Conservation (phyloP, 2,113 vertebrate species). For the Equus quagga region DNA sequence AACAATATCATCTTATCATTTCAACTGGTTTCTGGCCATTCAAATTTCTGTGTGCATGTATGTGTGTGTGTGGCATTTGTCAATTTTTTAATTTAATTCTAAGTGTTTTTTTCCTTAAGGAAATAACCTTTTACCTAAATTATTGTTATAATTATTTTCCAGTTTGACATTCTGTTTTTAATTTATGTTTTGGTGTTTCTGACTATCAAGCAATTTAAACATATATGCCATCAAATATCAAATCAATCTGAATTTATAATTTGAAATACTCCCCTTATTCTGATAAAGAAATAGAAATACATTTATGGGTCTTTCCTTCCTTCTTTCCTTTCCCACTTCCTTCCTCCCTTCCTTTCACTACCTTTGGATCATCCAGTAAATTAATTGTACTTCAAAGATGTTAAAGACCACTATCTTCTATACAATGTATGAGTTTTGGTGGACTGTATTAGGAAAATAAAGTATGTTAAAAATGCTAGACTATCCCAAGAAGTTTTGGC, state of each 20-base stretch:
- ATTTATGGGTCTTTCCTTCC: not conserved
- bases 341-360: not conserved
- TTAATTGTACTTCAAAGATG: not conserved
- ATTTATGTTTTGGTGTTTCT: not conserved
- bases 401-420: not conserved
- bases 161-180: constrained; percentile 23
- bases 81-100: not conserved
- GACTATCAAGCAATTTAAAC: not conserved
- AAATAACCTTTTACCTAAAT: constrained; percentile 46
- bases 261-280: not conserved
- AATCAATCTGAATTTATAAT: not conserved
- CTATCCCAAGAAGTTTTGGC: not conserved
- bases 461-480: not conserved
- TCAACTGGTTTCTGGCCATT: not conserved
- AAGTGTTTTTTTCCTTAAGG: not conserved
- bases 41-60: not conserved
- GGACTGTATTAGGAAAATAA: not conserved
- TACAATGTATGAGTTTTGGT: not conserved
- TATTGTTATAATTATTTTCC: constrained; percentile 38
- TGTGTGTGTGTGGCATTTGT: not conserved
- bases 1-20: not conserved
- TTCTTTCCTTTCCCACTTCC: too few relatives aligned
- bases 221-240: constrained; percentile 7
- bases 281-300: not conserved
- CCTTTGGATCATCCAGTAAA: not conserved